Percentiles rank a stretch among this genome's conserved stretches.
Conservation (phyloP, 2,888 invertebrate genomes). For the Epistrophella euchroma region DNA sequence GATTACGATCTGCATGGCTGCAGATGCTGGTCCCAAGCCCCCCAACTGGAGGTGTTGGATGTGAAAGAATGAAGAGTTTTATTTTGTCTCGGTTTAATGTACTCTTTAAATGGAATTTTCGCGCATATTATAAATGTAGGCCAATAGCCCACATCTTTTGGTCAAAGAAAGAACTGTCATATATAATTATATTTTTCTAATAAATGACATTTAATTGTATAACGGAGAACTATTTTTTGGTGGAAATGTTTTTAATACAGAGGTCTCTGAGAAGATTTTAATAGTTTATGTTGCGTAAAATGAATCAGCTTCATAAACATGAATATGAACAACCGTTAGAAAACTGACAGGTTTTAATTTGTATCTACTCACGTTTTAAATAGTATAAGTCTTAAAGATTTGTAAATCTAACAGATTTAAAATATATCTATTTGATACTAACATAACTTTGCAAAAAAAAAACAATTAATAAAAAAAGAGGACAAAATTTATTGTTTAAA, state of each 20-base stretch:
- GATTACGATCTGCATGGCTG: slow-evolving; percentile 57
- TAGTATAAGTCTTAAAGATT: background rate
- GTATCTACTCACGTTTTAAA: too few relatives aligned
- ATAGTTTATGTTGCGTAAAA: slow-evolving; percentile 51
- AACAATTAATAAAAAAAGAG: too few relatives aligned
- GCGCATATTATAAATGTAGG: slow-evolving; percentile 56
- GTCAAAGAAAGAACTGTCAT: slow-evolving; percentile 22
- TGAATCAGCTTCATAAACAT: background rate
- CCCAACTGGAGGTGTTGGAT: slow-evolving; percentile 37
- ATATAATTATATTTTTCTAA: slow-evolving; percentile 61
- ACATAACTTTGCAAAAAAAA: too few relatives aligned
- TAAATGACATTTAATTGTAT: slow-evolving; percentile 65
- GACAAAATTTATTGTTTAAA: too few relatives aligned
- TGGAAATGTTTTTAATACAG: background rate
- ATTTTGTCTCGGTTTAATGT: slow-evolving; percentile 55
- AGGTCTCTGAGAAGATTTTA: background rate
- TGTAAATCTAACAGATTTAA: background rate
- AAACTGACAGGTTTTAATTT: too few relatives aligned
- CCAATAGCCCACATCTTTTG: slow-evolving; percentile 39
- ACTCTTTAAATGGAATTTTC: slow-evolving; percentile 20
- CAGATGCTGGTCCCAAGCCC: slow-evolving; percentile 48
- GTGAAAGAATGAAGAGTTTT: slow-evolving; percentile 58
- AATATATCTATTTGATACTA: too few relatives aligned
- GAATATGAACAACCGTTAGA: too few relatives aligned
- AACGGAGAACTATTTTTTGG: slow-evolving; percentile 46